Conservation (phyloP, 2,113 vertebrate genomes). For the Apodemus speciosus region DNA sequence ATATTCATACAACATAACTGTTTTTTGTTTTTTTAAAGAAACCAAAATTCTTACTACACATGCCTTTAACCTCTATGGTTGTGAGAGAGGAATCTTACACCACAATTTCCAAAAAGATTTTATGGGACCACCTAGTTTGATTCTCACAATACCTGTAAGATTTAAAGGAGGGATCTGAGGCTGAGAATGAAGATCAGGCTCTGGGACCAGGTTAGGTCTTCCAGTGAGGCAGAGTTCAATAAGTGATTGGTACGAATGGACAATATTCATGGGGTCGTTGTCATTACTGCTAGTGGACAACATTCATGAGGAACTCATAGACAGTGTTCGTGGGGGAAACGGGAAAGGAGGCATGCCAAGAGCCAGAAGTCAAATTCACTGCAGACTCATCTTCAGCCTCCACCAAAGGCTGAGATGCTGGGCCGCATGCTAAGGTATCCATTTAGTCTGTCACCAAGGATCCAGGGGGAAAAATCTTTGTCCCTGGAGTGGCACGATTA, state of each 20-base stretch:
- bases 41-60: background rate
- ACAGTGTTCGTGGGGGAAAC: background rate
- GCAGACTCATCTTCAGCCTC: background rate
- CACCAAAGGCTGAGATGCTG: background rate
- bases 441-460: background rate
- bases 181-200: background rate
- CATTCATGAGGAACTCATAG: too few species aligned
- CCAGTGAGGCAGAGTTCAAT: background rate
- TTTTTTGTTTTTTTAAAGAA: too few species aligned
- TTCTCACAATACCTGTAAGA: background rate
- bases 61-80: background rate
- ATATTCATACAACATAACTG: too few species aligned
- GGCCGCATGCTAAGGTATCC: background rate
- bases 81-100: background rate
- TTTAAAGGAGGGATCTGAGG: background rate
- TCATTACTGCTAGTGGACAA: background rate
- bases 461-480: background rate
- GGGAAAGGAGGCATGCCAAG: background rate
- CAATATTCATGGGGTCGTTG: too few species aligned
- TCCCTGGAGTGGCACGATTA: too few species aligned
- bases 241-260: background rate
- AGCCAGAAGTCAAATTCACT: background rate
- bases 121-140: background rate
- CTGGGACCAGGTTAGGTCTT: background rate
- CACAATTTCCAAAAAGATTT: slow-evolving; percentile 5